Evolutionary conservation across 2,888 invertebrate species (phyloP).

Genomic region (Rotaria macrura): DNA sequence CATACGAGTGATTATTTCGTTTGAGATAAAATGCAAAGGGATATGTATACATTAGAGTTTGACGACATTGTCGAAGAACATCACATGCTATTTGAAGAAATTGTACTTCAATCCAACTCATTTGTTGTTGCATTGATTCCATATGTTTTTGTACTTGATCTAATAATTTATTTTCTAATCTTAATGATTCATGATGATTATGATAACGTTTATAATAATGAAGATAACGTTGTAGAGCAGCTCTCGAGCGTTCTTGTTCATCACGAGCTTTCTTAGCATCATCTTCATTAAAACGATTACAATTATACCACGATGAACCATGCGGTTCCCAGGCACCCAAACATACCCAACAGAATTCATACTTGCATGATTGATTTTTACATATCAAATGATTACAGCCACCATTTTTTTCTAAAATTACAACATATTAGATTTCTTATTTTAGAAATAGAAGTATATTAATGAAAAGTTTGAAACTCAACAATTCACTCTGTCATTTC

Average conservation of each 20-base stretch:
- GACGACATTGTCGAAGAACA: slow-evolving; percentile 78
- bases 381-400: slow-evolving; percentile 99
- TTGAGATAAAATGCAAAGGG: slow-evolving; percentile 95
- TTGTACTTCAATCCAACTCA: slow-evolving; percentile 99
- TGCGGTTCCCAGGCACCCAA: slow-evolving; percentile 97
- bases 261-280: slow-evolving; percentile 89
- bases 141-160: slow-evolving; percentile 90
- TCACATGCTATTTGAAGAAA: slow-evolving; percentile 82
- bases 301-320: slow-evolving; percentile 69
- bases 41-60: slow-evolving; percentile 96
- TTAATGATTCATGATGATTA: slow-evolving; percentile 96
- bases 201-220: slow-evolving; percentile 98
- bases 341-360: slow-evolving; percentile 98
- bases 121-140: slow-evolving; percentile 94
- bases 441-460: background rate
- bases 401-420: slow-evolving; percentile 61
- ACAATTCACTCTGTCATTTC: too few relatives aligned
- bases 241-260: slow-evolving; percentile 83
- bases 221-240: slow-evolving; percentile 85
- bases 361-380: slow-evolving; percentile 91
- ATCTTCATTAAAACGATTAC: slow-evolving; percentile 90
- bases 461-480: too few relatives aligned
- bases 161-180: slow-evolving; percentile 82
- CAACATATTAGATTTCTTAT: background rate
- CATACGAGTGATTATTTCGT: slow-evolving; percentile 82